phyloP scores from a whole-genome alignment of 2,113 vertebrate species.

The Passer montanus region DNA sequence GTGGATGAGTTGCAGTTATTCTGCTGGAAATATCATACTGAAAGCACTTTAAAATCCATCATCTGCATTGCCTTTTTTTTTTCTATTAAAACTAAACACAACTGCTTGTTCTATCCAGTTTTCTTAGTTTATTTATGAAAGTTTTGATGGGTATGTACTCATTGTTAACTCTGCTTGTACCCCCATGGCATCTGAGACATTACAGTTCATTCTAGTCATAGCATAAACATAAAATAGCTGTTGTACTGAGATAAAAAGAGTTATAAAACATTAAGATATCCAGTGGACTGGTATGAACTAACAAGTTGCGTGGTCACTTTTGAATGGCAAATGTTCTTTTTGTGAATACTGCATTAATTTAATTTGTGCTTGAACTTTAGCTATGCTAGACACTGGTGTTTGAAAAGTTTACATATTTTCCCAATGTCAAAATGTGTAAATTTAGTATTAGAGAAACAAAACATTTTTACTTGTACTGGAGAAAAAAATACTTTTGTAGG shows the following conservation, averaged over 20 bases:
- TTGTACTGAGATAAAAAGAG: not conserved
- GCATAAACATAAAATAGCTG: not conserved
- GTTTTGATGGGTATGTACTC: not conserved
- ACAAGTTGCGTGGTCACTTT: not conserved
- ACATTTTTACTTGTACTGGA: not conserved
- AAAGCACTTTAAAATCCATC: not conserved
- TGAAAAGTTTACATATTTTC: not conserved
- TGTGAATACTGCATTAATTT: not conserved
- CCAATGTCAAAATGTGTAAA: not conserved
- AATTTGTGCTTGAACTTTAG: not conserved
- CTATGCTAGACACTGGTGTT: not conserved
- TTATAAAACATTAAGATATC: not conserved
- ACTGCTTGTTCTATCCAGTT: not conserved
- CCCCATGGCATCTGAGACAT: not conserved
- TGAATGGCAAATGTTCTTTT: not conserved
- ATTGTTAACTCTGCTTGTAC: not conserved
- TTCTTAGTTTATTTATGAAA: slow-evolving; percentile 20
- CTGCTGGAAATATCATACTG: not conserved
- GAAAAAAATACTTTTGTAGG: not conserved
- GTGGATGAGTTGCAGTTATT: not conserved
- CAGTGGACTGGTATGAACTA: not conserved
- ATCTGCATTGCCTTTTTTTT: not conserved
- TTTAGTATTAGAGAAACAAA: not conserved
- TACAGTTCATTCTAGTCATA: not conserved
- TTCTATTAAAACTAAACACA: not conserved